Evolutionary conservation across 2,888 invertebrate genomes (phyloP).

Genomic region (Drosophila bunnanda): DNA sequence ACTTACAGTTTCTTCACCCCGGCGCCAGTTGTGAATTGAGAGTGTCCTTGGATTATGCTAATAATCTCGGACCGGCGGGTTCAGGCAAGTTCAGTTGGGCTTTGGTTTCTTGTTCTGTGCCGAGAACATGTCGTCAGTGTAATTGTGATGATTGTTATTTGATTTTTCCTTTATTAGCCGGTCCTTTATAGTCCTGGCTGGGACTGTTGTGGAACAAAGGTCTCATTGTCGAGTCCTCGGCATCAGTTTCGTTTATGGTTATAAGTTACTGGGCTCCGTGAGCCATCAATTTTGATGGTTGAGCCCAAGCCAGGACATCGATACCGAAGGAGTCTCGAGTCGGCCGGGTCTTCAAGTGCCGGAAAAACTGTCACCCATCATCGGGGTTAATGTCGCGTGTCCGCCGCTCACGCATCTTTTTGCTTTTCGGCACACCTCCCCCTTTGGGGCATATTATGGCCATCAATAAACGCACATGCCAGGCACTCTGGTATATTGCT

Average conservation of each 20-base stretch:
- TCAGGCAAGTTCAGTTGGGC: conserved; percentile 23
- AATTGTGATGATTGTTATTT: conserved; percentile 42
- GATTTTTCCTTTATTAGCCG: conserved; percentile 38
- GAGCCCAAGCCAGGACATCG: conserved; percentile 10
- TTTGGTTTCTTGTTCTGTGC: background rate
- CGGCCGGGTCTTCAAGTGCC: conserved; percentile 16
- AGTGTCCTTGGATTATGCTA: conserved; percentile 36
- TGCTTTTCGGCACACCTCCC: background rate
- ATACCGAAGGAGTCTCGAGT: background rate
- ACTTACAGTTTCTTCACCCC: conserved; percentile 34
- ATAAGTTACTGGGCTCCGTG: conserved; percentile 36
- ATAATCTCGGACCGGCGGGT: conserved; percentile 27
- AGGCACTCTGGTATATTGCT: conserved; percentile 42
- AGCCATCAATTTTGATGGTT: conserved; percentile 45
- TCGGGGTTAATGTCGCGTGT: conserved; percentile 38
- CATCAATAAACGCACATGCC: conserved; percentile 24
- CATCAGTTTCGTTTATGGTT: conserved; percentile 36
- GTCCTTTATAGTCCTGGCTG: conserved; percentile 25
- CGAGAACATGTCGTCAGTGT: conserved; percentile 22
- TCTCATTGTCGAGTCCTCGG: conserved; percentile 12
- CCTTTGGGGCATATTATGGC: conserved; percentile 8
- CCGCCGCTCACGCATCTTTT: conserved; percentile 27
- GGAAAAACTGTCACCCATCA: conserved; percentile 45
- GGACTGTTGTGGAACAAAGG: conserved; percentile 22
- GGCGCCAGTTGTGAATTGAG: conserved; percentile 15